Evolutionary conservation across 2,888 invertebrate genomes (phyloP), one percentile per base, ranked within the genome.

Genomic region (Drosophila recens): DNA sequence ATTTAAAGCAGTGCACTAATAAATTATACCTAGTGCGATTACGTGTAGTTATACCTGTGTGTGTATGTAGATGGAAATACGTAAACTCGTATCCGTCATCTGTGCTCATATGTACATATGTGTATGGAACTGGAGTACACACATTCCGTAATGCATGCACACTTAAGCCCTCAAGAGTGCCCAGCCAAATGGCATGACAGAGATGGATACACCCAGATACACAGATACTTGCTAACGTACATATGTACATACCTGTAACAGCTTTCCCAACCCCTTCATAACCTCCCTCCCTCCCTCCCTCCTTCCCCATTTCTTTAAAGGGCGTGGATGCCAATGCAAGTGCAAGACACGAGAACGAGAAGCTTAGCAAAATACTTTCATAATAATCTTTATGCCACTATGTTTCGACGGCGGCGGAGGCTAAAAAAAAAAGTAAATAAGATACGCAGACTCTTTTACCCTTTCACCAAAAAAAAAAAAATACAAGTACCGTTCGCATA

Each of bases 381-480:
- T 85, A 83, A 83, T 83, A 83, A 83, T 83, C 82, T 83, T 84
- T 85, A 83, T 85, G 85, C 76, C 74, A 76, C 74, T 71, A 68
- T 80, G 74, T 80, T 80, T 68, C 53, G 45, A 56, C 20, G 62
- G 52, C 52, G 54, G 57, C 38, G 20, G 46, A 13, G 45, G 23
- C 61, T 36, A 36, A 64, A 67, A 51, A 65, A 68, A 72, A 72
- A 61, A 62, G 65, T 57, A 36, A 43, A 65, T n/a, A 20, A 30
- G 23, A 53, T 57, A 36, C 34, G 34, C 45, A 61, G 67, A 53
- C 45, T 45, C 15, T 45, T 45, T 52, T 23, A 30, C 40, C 48
- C 51, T 49, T 40, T 45, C 34, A 64, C 15, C n/a, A 6, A 27
- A 15, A 58, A 62, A 67, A 52, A 67, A 61, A 48, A 40, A 15